Conservation (phyloP, 2,797 vertebrate genomes). For the Calcarius lapponicus region DNA sequence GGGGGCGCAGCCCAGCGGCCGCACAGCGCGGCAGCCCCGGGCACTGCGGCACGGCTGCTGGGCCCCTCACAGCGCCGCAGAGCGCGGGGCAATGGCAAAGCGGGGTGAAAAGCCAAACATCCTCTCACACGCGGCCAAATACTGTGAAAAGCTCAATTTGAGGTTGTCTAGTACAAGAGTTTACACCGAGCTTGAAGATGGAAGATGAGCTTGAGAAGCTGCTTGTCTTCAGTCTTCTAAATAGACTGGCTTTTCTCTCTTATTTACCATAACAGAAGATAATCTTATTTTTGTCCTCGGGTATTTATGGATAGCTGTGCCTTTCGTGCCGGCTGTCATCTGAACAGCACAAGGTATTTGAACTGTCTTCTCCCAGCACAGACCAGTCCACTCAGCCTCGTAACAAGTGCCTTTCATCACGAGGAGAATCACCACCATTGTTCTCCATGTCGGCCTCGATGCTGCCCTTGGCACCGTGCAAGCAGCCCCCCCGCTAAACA, state of each 20-base stretch:
- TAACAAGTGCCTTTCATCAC: neutral
- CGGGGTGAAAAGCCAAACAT: fast-evolving
- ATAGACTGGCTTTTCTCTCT: neutral
- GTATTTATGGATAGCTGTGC: neutral
- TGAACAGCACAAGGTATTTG: neutral
- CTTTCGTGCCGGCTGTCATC: neutral
- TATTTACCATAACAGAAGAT: neutral
- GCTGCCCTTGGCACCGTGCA: neutral
- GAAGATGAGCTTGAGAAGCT: neutral
- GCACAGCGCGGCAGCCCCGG: neutral
- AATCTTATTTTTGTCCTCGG: neutral
- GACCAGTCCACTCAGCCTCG: neutral
- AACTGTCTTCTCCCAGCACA: neutral
- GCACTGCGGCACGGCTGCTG: neutral
- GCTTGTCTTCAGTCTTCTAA: neutral
- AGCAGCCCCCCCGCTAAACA: neutral
- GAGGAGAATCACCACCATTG: neutral
- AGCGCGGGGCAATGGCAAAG: too few relatives aligned
- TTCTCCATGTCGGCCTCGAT: neutral
- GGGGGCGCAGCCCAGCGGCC: neutral
- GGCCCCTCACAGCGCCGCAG: neutral
- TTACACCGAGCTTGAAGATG: neutral
- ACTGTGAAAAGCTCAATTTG: neutral
- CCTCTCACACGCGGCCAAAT: neutral
- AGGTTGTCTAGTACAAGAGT: neutral